phyloP scores from a whole-genome alignment of 2,797 vertebrate species.

The Hipposideros larvatus region DNA sequence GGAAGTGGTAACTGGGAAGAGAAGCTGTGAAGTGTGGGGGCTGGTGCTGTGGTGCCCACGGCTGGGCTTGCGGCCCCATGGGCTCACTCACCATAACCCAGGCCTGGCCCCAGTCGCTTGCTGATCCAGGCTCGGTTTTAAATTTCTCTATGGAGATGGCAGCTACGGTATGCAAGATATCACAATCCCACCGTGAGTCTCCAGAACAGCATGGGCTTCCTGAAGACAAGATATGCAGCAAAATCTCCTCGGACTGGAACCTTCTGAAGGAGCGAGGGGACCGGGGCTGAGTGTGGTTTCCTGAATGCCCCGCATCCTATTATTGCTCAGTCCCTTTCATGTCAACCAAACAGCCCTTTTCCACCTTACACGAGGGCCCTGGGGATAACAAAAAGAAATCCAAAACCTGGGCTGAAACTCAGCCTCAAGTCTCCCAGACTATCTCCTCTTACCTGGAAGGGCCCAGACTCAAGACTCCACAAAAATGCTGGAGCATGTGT shows the following conservation, averaged over 20 bases:
- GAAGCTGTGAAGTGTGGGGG: too few relatives aligned
- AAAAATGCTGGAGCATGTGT: not conserved
- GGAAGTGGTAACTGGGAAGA: not conserved
- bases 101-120: not conserved
- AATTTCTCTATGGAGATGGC: not conserved
- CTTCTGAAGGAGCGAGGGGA: not conserved
- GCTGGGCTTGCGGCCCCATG: fast-evolving
- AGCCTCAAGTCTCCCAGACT: not conserved
- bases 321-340: not conserved
- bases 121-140: not conserved
- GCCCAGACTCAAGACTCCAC: not conserved
- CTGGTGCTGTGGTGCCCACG: fast-evolving
- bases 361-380: not conserved
- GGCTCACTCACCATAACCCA: not conserved
- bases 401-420: not conserved
- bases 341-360: not conserved
- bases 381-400: not conserved
- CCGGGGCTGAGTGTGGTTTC: not conserved
- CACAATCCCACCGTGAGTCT: not conserved
- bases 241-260: not conserved
- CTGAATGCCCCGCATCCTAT: not conserved
- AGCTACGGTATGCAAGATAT: not conserved
- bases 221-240: not conserved
- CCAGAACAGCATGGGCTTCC: not conserved
- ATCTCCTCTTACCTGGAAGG: not conserved